Percentiles rank a stretch among this genome's conserved stretches.
These are phyloP conservation scores for Clinocottus analis DNA, from an alignment of 2,113 vertebrate species.

Conservation along the genomic window DNA sequence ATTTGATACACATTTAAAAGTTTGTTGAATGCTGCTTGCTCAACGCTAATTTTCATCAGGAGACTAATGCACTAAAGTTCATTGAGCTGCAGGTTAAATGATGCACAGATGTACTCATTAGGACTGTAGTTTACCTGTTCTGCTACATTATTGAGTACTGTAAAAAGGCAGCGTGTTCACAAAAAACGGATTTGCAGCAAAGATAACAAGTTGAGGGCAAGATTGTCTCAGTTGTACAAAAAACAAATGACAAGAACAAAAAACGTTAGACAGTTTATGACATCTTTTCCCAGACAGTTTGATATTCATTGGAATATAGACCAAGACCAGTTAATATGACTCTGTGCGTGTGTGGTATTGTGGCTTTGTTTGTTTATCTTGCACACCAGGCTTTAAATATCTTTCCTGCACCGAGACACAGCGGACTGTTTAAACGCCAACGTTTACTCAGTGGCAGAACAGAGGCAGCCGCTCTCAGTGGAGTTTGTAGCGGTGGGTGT, in stretches of 20 bases:
- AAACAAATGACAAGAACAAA: no score
- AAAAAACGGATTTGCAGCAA: conserved; percentile 62
- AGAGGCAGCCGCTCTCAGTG: conserved; percentile 36
- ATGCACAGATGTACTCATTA: conserved; percentile 61
- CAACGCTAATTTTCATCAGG: not conserved
- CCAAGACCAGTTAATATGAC: not conserved
- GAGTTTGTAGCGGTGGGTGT: conserved; percentile 46
- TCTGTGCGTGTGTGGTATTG: conserved; percentile 5
- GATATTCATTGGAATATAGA: not conserved
- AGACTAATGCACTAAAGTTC: conserved; percentile 20
- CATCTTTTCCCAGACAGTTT: not conserved
- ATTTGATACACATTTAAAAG: not conserved
- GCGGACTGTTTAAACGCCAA: conserved; percentile 24
- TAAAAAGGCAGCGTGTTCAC: conserved; percentile 61
- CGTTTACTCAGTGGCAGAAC: conserved; percentile 19
- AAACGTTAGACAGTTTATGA: not conserved
- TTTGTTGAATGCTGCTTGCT: conserved; percentile 20
- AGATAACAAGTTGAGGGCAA: conserved; percentile 6
- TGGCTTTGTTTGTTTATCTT: conserved; percentile 26
- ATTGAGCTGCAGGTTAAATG: conserved; percentile 31
- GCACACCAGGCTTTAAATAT: conserved; percentile 20
- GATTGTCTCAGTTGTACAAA: not conserved
- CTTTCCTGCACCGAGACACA: conserved; percentile 1
- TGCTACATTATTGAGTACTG: conserved; percentile 69
- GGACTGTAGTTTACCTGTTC: conserved; percentile 52